Evolutionary conservation across 2,888 invertebrate species (phyloP).

Genomic region (Tortricodes alternella): DNA sequence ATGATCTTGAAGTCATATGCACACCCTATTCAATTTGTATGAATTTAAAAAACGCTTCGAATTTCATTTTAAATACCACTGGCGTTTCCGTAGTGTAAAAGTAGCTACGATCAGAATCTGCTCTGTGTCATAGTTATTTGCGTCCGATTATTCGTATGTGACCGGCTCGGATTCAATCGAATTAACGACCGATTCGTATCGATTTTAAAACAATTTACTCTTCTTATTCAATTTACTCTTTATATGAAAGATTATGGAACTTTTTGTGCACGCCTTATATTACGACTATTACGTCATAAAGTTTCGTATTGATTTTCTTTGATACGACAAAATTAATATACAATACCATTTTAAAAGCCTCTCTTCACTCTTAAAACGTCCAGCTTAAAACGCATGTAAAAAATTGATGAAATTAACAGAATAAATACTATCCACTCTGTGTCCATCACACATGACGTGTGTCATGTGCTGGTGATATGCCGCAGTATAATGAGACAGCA

Average conservation of each 20-base stretch:
- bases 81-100: not conserved
- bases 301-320: no score
- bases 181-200: constrained; percentile 4
- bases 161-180: constrained; percentile 11
- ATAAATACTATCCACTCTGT: constrained; percentile 4
- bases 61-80: not conserved
- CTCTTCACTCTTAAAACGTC: no score
- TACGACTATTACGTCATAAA: no score
- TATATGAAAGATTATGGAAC: not conserved
- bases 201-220: constrained; percentile 8
- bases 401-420: not conserved
- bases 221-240: not conserved
- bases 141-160: not conserved
- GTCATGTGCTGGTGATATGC: not conserved
- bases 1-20: no score
- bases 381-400: not conserved
- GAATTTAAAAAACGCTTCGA: no score
- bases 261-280: no score
- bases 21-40: no score
- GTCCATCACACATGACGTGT: constrained; percentile 2
- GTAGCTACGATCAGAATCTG: not conserved
- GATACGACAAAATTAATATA: no score
- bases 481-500: not conserved
- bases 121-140: constrained; percentile 3
- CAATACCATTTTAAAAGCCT: no score